Evolutionary conservation across 2,888 invertebrate genomes (phyloP).

Genomic region (Chirona hameri): DNA sequence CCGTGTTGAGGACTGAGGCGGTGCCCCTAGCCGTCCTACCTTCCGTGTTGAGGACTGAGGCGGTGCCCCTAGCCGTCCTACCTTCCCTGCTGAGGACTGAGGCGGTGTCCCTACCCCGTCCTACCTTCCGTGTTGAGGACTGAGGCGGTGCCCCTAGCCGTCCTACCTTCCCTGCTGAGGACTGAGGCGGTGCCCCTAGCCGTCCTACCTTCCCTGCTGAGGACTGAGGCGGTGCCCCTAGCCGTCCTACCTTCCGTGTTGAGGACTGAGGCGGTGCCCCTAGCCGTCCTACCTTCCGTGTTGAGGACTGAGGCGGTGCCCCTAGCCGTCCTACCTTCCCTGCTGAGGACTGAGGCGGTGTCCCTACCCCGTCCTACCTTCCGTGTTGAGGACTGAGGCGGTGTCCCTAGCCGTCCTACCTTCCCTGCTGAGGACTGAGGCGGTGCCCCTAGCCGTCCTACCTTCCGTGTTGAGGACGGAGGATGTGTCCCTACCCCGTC

Average conservation of each 20-base stretch:
- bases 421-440: conserved; percentile 34
- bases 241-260: conserved; percentile 31
- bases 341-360: conserved; percentile 33
- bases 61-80: not conserved
- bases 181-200: conserved; percentile 29
- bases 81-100: conserved; percentile 35
- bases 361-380: conserved; percentile 29
- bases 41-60: conserved; percentile 34
- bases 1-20: conserved; percentile 34
- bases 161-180: conserved; percentile 33
- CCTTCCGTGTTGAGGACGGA: conserved; percentile 35
- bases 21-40: not conserved
- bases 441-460: not conserved
- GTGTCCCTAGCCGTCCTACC: conserved; percentile 29
- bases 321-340: conserved; percentile 25
- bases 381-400: conserved; percentile 33
- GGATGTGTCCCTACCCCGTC: conserved; percentile 5
- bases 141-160: conserved; percentile 1
- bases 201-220: conserved; percentile 33
- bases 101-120: conserved; percentile 7
- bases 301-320: conserved; percentile 34
- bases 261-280: conserved; percentile 34
- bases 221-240: conserved; percentile 31
- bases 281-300: conserved; percentile 29
- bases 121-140: conserved; percentile 34